Evolutionary conservation across 2,797 vertebrate species (phyloP).

Genomic region (Notamacropus eugenii): DNA sequence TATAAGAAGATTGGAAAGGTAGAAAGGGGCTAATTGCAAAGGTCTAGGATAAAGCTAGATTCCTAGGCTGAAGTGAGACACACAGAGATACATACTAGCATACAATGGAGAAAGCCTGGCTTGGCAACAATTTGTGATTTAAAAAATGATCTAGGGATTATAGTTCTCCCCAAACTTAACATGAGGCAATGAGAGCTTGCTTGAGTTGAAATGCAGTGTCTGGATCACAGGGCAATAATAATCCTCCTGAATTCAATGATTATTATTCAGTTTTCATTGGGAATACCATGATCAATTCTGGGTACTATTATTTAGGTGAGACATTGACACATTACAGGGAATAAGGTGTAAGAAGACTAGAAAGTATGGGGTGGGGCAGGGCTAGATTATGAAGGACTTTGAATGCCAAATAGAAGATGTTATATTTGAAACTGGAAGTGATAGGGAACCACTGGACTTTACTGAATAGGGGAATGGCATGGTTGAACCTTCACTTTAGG

Average conservation of each 20-base stretch:
- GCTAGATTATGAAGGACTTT: not conserved
- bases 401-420: too few relatives aligned
- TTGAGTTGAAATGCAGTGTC: not conserved
- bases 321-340: not conserved
- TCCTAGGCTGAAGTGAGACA: not conserved
- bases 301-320: not conserved
- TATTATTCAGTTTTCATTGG: not conserved
- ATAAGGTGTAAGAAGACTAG: not conserved
- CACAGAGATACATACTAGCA: not conserved
- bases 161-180: not conserved
- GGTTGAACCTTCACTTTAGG: too few relatives aligned
- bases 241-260: not conserved
- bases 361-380: not conserved
- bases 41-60: not conserved
- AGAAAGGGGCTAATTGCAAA: not conserved
- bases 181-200: not conserved
- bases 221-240: not conserved
- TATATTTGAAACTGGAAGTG: too few relatives aligned
- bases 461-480: too few relatives aligned
- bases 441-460: too few relatives aligned
- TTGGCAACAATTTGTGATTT: not conserved
- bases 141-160: not conserved
- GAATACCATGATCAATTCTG: not conserved
- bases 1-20: not conserved
- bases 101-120: not conserved